These are phyloP conservation scores for Callyntrura sp. DNA, from an alignment of 2,888 invertebrate species.

Conservation along the genomic window DNA sequence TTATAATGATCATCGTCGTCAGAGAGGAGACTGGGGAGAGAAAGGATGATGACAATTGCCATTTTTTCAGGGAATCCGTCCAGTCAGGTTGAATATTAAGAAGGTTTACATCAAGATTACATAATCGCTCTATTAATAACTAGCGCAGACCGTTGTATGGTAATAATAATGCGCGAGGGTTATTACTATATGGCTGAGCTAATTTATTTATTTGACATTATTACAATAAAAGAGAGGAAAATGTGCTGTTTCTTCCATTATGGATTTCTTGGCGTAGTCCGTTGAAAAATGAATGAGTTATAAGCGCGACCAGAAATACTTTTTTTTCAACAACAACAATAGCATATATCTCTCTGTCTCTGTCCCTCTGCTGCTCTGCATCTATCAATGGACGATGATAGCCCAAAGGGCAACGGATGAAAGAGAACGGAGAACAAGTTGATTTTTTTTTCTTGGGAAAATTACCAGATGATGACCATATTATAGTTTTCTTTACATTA, in stretches of 20 bases:
- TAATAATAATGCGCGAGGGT: too few relatives aligned
- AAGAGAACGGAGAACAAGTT: not conserved
- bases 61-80: constrained; percentile 57
- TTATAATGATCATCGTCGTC: not conserved
- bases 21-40: too few relatives aligned
- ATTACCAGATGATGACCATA: not conserved
- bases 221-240: not conserved
- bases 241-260: constrained; percentile 16
- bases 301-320: too few relatives aligned
- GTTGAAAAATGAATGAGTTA: constrained; percentile 1
- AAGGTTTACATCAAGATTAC: constrained; percentile 36
- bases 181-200: not conserved
- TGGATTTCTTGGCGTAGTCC: not conserved
- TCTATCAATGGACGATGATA: too few relatives aligned
- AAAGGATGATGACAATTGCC: constrained; percentile 61
- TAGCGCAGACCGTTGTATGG: too few relatives aligned
- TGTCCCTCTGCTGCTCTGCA: not conserved
- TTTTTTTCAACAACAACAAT: too few relatives aligned
- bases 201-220: constrained; percentile 43
- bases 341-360: not conserved
- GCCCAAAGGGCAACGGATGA: too few relatives aligned
- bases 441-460: constrained; percentile 49
- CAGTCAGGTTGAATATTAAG: constrained; percentile 9
- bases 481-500: not conserved
- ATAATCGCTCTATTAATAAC: constrained; percentile 38